Evolutionary conservation across 1,140 invertebrate species (phyloP), one percentile per base, ranked within the genome.

Genomic region (Drosophila mayri): DNA sequence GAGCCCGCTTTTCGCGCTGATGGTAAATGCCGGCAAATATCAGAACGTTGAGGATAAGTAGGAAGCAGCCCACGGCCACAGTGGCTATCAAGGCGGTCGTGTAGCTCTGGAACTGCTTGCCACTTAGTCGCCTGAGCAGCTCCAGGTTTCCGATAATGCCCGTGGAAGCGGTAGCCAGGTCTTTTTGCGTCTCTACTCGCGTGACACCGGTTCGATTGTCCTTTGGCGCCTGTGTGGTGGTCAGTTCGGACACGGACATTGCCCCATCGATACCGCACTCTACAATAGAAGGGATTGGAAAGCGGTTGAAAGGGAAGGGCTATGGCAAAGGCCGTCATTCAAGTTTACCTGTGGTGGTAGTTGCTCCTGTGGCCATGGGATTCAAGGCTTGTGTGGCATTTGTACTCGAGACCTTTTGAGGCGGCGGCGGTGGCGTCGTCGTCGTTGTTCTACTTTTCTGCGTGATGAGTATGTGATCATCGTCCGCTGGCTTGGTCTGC

Each of bases 1-100:
- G 93, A 50, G 94, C 92, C 57, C 94, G 93, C 81, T 96, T 94
- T 79, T 97, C 96, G 10, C 97, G 94, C 91, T 98, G 97, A 86
- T 98, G 97, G 90, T 98, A 99, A 43, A 99, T 98, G 35, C 97
- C 98, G 38, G 97, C 97, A 87, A 99, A 99, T 55, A 99, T 98
- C 1, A 99, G 94, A 9, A 99, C 95, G 92, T 99, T 99, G 3
- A 99, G 94, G 10, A 99, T 94, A 5, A 99, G 94, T 9, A 97
- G 93, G 65, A 97, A 97, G 68, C 96, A 98, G 0, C 98, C 98
- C 3, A 99, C 97, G 0, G 97, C 97, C 59, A 99, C 97, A 0
- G 98, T 99, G 4, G 99, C 96, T n/a, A 96, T 97, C 1, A 99
- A 93, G 0, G 97, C 97, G 0, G 97, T 98, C 0, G 97, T 98